Evolutionary conservation across 2,113 vertebrate genomes (phyloP).

Genomic region (Datnioides undecimradiatus): DNA sequence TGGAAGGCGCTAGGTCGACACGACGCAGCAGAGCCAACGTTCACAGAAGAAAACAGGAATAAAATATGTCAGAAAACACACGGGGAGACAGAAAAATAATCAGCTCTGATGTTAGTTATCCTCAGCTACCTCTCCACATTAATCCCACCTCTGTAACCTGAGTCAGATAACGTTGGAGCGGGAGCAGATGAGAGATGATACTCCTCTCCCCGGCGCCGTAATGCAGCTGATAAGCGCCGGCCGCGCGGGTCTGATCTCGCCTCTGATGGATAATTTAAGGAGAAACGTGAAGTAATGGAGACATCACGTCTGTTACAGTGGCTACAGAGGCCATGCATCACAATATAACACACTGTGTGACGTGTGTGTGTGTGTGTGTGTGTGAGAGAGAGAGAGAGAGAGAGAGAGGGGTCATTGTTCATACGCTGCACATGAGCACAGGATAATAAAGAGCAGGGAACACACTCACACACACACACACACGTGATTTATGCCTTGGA

Average conservation of each 20-base stretch:
- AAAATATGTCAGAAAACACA: not conserved
- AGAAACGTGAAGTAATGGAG: slow-evolving; percentile 35
- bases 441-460: slow-evolving; percentile 32
- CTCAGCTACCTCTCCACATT: not conserved
- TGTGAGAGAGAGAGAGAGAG: not conserved
- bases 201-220: slow-evolving; percentile 5
- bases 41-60: not conserved
- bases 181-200: slow-evolving; percentile 13
- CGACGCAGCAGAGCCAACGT: not conserved
- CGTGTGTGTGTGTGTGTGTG: slow-evolving; percentile 24
- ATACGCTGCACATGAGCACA: slow-evolving; percentile 26
- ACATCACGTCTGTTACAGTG: slow-evolving; percentile 21
- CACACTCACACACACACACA: slow-evolving; percentile 23
- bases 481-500: slow-evolving; percentile 44
- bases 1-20: not conserved
- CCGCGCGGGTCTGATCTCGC: not conserved
- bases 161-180: not conserved
- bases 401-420: slow-evolving; percentile 33
- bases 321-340: slow-evolving; percentile 45
- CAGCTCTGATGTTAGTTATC: not conserved
- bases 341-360: slow-evolving; percentile 15
- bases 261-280: not conserved
- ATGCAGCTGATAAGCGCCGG: not conserved
- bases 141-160: not conserved
- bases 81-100: not conserved